phyloP scores from a whole-genome alignment of 2,113 vertebrate genomes.

The Castor canadensis region DNA sequence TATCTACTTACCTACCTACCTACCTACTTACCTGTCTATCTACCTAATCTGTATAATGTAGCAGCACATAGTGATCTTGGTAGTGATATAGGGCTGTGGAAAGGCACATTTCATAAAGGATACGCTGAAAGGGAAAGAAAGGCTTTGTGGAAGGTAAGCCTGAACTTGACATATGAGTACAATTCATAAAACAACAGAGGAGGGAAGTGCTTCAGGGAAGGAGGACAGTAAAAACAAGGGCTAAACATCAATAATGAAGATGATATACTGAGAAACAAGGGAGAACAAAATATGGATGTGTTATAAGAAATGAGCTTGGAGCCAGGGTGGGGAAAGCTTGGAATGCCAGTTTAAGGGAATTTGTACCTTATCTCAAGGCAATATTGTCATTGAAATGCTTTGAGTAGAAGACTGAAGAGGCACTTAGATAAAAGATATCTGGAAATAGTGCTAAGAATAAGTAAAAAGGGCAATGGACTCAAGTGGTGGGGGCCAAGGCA shows the following conservation, averaged over 20 bases:
- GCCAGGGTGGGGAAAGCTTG: not conserved
- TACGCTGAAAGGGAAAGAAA: conserved; percentile 14
- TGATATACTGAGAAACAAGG: not conserved
- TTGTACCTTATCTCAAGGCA: not conserved
- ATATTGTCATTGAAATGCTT: not conserved
- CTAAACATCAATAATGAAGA: not conserved
- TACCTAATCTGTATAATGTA: not conserved
- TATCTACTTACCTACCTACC: no score
- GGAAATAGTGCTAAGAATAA: not conserved
- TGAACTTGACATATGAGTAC: not conserved
- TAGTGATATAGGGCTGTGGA: not conserved
- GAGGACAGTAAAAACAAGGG: not conserved
- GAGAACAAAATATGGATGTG: not conserved
- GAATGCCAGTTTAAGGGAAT: not conserved
- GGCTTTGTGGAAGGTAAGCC: not conserved
- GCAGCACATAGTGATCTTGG: not conserved
- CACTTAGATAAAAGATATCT: not conserved
- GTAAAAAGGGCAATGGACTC: no score
- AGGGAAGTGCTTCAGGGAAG: not conserved
- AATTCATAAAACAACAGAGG: conserved; percentile 1
- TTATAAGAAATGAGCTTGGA: not conserved
- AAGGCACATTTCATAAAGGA: not conserved
- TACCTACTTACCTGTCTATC: not conserved
- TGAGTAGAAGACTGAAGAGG: not conserved
- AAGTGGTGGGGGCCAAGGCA: not conserved